Evolutionary conservation across 2,797 vertebrate species (phyloP), one percentile per base, ranked within the genome.

Genomic region (Mycteria americana): DNA sequence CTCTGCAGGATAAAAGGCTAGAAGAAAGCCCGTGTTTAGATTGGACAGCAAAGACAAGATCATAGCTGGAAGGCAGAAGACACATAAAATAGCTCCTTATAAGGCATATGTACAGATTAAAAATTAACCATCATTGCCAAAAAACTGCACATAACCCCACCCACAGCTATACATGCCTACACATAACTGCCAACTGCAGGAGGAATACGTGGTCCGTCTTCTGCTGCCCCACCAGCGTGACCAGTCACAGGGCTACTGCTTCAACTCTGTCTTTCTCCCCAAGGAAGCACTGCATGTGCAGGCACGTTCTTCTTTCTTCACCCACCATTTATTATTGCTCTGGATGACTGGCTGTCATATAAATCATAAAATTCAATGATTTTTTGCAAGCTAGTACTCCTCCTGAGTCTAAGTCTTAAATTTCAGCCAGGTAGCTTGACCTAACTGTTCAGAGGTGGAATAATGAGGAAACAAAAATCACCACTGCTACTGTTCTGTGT

Each of bases 81-180:
- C 56, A 50, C 48, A 80, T 69, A 75, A 86, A 93, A 90, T 9
- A 54, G 24, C 48, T 85, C 63, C 17, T 78, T 39, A 65, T 72
- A 95, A 96, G 57, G 80, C 21, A 16, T 67, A 87, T 21, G 33
- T 72, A 89, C 33, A 90, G 90, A 88, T 86, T 95, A 81, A 96
- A 95, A 96, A 93, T 83, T 86, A 95, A 89, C 63, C n/a, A 35
- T 27, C 2, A 3, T n/a, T 89, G 76, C 81, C 60, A 95, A 92
- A 95, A 96, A 91, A 21, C 7, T 30, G 46, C 80, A 76, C 4
- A 2, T 35, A 80, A 89, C 73, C 63, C 39, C 82, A 80, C 67
- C 67, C 78, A 63, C 81, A 78, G 75, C 45, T 65, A 63, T 30
- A 91, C 28, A 54, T 45, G 67, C 43, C 83, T 56, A 50, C 8